Base-by-base conservation (phyloP, 2,113 vertebrate genomes). In the Mustela nigripes region DNA sequence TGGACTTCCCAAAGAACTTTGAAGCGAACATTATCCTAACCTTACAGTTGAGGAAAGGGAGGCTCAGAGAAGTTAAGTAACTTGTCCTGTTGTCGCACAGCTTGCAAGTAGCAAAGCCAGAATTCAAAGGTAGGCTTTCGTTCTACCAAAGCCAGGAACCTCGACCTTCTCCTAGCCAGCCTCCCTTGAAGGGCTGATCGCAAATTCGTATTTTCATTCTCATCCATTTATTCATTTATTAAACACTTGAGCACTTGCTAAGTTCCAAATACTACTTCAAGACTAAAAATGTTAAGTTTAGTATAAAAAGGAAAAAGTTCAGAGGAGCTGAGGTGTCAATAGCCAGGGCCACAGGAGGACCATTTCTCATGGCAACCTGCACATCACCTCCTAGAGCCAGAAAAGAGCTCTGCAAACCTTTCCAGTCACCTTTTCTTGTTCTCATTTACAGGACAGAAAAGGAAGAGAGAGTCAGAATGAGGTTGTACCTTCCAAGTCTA, bases 21-120 rank as follows among this genome's bases (percentile, higher is more conserved):
- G 10, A 80, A 22, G 58, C 15, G 9, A 42, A 58, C 39, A 12
- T 73, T 19, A 26, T 7, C 21, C 16, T 80, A 22, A 60, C 36
- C n/a, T 85, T 83, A 85, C 62, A 90, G 83, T 14, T 96, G 89
- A 94, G 87, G 60, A 95, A 82, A 97, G 50, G 74, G 89, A 96
- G 67, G 67, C 60, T 92, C 90, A 60, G 83, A 91, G 94, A 89
- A 42, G 53, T 89, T 86, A 73, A 82, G 53, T 85, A 76, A 62
- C 62, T 71, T 83, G 45, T 67, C 80, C 67, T 9, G 0, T 14
- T 31, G 31, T 91, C 87, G 63, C 91, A 63, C 21, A 92, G 39
- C 39, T 83, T 79, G 48, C 79, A 89, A 78, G 45, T 33, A 56
- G 60, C 94, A 80, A 67, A 86, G 45, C 71, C 11, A 2, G 36